phyloP scores from a whole-genome alignment of 2,113 vertebrate species.

The Ptilorrhoa leucosticta region DNA sequence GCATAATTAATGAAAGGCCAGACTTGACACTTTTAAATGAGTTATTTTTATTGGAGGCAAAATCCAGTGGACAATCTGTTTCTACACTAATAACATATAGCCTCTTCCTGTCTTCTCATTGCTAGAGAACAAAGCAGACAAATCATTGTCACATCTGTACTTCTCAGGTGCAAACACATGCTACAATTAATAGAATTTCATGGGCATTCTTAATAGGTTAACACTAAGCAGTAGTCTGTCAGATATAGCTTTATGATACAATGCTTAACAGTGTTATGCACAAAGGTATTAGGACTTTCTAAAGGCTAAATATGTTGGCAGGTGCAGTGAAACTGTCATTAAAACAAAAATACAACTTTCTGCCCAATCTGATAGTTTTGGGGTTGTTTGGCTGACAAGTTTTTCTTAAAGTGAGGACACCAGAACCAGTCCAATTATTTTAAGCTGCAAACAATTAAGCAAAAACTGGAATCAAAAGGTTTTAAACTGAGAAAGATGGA shows the following conservation, averaged over 20 bases:
- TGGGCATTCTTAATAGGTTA: neutral
- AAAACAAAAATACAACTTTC: neutral
- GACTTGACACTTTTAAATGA: neutral
- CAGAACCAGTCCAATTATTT: neutral
- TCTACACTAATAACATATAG: neutral
- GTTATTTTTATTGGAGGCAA: neutral
- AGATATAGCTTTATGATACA: neutral
- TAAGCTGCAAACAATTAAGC: neutral
- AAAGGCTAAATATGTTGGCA: neutral
- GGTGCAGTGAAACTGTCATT: neutral
- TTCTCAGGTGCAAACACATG: neutral
- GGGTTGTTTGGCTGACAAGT: neutral
- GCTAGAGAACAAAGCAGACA: neutral
- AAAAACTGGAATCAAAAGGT: neutral
- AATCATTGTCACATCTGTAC: neutral
- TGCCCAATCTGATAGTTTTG: neutral
- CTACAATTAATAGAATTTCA: neutral
- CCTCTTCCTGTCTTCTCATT: neutral
- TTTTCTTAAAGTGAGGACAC: neutral
- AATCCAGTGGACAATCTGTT: neutral
- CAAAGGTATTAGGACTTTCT: neutral
- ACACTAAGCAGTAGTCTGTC: neutral
- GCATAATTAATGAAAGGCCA: neutral
- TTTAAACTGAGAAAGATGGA: neutral
- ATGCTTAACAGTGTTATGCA: neutral